Evolutionary conservation across 1,140 invertebrate genomes (phyloP).

Genomic region (Microplitis demolitor): DNA sequence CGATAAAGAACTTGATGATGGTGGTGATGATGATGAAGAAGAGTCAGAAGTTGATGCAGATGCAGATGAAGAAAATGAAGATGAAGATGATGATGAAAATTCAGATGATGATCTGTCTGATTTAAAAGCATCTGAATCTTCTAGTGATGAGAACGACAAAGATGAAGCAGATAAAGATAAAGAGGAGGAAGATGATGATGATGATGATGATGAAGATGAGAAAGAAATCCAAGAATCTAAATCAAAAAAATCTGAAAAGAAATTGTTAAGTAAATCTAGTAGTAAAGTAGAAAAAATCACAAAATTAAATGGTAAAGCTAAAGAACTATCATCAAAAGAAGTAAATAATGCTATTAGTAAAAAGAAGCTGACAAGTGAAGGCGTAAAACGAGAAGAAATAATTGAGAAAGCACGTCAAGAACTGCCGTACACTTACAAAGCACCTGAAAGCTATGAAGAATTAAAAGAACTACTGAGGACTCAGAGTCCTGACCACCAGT

Average conservation of each 20-base stretch:
- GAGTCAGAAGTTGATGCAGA: conserved; percentile 45
- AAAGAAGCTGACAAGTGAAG: conserved; percentile 47
- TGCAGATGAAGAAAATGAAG: conserved; percentile 46
- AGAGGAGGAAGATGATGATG: conserved; percentile 5
- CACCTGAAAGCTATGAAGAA: conserved; percentile 71
- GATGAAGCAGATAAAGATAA: conserved; percentile 37
- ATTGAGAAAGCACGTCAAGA: conserved; percentile 69
- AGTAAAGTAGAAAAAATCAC: not conserved
- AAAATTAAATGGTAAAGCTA: not conserved
- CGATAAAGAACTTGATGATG: conserved; percentile 36
- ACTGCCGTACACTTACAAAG: conserved; percentile 73
- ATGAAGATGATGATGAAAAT: conserved; percentile 30
- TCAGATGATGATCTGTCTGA: conserved; percentile 59
- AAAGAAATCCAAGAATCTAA: conserved; percentile 3
- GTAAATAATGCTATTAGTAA: conserved; percentile 33
- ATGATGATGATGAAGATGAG: conserved; percentile 5
- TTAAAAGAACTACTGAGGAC: conserved; percentile 69
- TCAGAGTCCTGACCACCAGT: conserved; percentile 68
- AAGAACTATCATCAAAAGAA: conserved; percentile 31
- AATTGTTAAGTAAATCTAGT: not conserved
- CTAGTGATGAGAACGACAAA: conserved; percentile 49
- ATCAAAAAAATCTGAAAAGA: not conserved
- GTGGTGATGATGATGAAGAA: conserved; percentile 38
- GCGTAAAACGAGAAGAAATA: conserved; percentile 57
- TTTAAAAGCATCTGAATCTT: conserved; percentile 53